These are phyloP conservation scores for Chymomyza procnemis DNA, from an alignment of 2,888 invertebrate genomes.

Conservation along the genomic window DNA sequence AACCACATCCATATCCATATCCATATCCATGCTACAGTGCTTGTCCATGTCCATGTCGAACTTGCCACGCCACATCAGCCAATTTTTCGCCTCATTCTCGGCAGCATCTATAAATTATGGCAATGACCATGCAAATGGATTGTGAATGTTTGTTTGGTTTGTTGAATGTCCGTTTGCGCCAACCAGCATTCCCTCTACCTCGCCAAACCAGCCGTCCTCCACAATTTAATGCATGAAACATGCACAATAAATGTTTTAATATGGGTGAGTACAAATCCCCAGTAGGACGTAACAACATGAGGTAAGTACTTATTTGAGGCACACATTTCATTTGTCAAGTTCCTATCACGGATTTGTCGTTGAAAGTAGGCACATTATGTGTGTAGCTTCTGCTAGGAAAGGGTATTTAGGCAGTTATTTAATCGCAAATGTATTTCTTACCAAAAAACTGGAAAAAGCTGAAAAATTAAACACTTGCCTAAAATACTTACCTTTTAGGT, in stretches of 20 bases:
- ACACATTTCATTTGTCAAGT: too few species aligned
- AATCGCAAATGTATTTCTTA: too few species aligned
- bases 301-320: neutral
- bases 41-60: slow-evolving; percentile 22
- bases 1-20: neutral
- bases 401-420: too few species aligned
- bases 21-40: neutral
- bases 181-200: neutral
- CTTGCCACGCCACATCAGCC: slow-evolving; percentile 4
- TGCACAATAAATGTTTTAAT: neutral
- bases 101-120: slow-evolving; percentile 11
- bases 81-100: neutral
- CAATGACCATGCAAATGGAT: slow-evolving; percentile 40
- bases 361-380: too few species aligned
- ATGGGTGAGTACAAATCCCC: neutral
- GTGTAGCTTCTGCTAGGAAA: too few species aligned
- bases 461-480: too few species aligned
- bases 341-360: too few species aligned
- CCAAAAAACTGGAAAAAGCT: too few species aligned
- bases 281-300: neutral
- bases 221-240: slow-evolving; percentile 28
- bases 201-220: neutral
- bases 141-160: neutral
- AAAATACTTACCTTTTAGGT: too few species aligned
- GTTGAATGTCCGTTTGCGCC: neutral